Evolutionary conservation across 2,888 invertebrate genomes (phyloP).

Genomic region (Dynastes tityus): DNA sequence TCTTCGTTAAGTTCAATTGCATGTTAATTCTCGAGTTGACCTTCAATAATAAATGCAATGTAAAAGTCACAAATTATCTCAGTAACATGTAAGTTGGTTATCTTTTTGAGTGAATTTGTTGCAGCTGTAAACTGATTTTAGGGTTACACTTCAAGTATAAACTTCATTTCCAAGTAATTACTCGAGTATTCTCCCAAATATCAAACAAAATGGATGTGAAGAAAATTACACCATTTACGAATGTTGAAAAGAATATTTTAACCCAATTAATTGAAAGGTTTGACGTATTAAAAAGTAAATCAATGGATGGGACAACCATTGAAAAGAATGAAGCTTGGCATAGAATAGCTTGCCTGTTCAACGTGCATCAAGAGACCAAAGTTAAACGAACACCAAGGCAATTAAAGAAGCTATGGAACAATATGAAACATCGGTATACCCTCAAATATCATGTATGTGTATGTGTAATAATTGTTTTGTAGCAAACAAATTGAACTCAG

Average conservation of each 20-base stretch:
- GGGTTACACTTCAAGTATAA: slow-evolving; percentile 7
- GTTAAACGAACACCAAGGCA: slow-evolving; percentile 22
- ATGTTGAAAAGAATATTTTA: slow-evolving; percentile 23
- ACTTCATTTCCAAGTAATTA: neutral
- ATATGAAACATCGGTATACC: slow-evolving; percentile 35
- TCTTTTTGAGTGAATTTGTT: no score
- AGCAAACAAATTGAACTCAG: slow-evolving; percentile 36
- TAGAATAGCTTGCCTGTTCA: slow-evolving; percentile 29
- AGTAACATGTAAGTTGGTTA: no score
- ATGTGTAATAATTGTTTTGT: neutral
- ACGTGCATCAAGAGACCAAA: slow-evolving; percentile 33
- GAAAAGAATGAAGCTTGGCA: slow-evolving; percentile 43
- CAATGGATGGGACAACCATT: slow-evolving; percentile 20
- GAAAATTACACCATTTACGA: slow-evolving; percentile 15
- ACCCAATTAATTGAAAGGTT: slow-evolving; percentile 34
- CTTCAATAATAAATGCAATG: neutral
- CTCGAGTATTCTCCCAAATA: neutral
- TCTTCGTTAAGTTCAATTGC: neutral
- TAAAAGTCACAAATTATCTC: neutral
- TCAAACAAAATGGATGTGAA: slow-evolving; percentile 26
- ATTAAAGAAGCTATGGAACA: slow-evolving; percentile 35
- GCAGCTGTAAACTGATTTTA: neutral
- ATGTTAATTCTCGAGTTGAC: slow-evolving; percentile 3
- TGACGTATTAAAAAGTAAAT: slow-evolving; percentile 33
- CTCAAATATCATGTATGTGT: neutral